phyloP scores from a whole-genome alignment of 2,113 vertebrate species.

The Tetraodon nigroviridis region DNA sequence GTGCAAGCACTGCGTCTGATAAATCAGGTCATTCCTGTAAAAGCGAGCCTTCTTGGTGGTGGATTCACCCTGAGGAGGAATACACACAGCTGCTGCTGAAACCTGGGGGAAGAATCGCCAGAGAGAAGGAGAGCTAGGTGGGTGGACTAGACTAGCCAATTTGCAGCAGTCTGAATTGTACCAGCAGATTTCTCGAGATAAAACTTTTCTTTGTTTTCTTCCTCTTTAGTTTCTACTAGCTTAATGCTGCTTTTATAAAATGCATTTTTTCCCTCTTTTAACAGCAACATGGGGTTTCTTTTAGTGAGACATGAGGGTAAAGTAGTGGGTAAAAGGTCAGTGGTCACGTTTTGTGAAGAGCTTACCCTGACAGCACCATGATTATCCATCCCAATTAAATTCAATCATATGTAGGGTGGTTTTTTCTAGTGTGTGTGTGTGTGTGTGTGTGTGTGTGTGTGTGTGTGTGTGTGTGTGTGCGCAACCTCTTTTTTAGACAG shows the following conservation, averaged over 20 bases:
- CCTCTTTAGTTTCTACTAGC: not conserved
- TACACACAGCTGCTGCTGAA: conserved; percentile 54
- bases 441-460: conserved; percentile 2
- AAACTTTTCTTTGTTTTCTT: conserved; percentile 5
- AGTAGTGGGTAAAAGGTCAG: too few relatives aligned
- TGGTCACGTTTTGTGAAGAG: too few relatives aligned
- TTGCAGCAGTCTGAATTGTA: conserved; percentile 8
- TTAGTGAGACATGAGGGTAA: too few relatives aligned
- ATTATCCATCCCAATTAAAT: conserved; percentile 19
- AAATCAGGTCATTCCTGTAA: conserved; percentile 66
- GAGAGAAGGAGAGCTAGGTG: conserved; percentile 22
- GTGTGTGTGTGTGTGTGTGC: conserved; percentile 1
- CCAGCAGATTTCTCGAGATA: conserved; percentile 8
- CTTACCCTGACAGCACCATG: conserved; percentile 16
- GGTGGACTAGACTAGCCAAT: conserved; percentile 18
- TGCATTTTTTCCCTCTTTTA: too few relatives aligned
- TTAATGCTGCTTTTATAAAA: too few relatives aligned
- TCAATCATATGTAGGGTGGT: conserved; percentile 13
- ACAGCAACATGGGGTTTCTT: too few relatives aligned
- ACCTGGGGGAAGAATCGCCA: conserved; percentile 28
- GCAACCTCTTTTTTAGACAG: conserved; percentile 59
- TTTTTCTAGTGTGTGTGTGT: conserved; percentile 3
- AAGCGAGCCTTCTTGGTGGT: conserved; percentile 50
- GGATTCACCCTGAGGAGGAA: conserved; percentile 63
- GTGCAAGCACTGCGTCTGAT: conserved; percentile 43